Conservation (phyloP, 2,113 vertebrate species). For the Hyaena hyaena region DNA sequence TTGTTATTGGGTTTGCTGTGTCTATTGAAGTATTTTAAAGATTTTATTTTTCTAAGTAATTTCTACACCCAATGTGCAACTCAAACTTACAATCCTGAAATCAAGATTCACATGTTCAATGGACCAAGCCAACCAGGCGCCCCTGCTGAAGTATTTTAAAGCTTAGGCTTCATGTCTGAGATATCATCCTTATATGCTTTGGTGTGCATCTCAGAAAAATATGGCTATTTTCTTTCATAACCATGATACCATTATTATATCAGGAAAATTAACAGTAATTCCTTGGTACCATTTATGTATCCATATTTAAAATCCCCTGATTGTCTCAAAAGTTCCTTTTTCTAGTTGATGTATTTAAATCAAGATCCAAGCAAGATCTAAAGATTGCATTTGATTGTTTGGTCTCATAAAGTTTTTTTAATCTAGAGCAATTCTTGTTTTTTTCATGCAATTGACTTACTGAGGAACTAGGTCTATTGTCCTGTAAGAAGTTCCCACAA, state of each 20-base stretch:
- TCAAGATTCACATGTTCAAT: no score
- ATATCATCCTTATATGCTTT: neutral
- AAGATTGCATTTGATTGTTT: neutral
- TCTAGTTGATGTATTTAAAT: neutral
- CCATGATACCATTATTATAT: neutral
- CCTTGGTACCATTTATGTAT: neutral
- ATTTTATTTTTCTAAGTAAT: no score
- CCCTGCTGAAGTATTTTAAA: neutral
- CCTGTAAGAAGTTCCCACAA: neutral
- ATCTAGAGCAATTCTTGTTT: neutral
- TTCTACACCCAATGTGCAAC: no score
- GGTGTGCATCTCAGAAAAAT: neutral
- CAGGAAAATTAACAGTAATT: neutral
- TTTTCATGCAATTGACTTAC: neutral
- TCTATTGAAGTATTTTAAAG: neutral
- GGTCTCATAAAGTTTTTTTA: neutral
- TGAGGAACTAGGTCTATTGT: neutral
- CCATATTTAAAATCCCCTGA: neutral
- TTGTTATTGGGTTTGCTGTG: neutral
- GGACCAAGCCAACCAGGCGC: no score
- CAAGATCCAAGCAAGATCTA: neutral
- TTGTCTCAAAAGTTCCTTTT: neutral
- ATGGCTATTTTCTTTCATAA: neutral
- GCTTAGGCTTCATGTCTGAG: neutral
- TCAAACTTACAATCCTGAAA: no score